A percentile compares a stretch with the other conserved stretches of the same genome.
phyloP scores from a whole-genome alignment of 2,888 invertebrate species.

The Tanypteryx hageni region DNA sequence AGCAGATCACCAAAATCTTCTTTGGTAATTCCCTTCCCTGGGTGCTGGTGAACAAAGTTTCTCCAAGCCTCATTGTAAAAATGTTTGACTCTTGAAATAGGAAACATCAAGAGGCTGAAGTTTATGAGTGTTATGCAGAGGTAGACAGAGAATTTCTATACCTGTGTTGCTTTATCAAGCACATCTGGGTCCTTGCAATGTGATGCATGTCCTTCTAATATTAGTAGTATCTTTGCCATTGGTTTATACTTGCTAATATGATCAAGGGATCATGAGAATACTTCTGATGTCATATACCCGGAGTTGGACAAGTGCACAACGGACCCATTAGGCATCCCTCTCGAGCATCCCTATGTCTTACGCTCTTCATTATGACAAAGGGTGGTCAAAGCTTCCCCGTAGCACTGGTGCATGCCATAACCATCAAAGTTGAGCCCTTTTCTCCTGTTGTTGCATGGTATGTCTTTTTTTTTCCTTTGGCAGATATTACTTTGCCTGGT shows the following conservation, averaged over 20 bases:
- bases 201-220: neutral
- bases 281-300: neutral
- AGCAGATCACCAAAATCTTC: neutral
- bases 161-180: neutral
- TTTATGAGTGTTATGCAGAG: neutral
- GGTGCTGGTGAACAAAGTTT: neutral
- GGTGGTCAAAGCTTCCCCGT: neutral
- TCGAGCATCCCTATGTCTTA: neutral
- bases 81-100: neutral
- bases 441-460: neutral
- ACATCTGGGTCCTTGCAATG: neutral
- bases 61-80: neutral
- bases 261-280: neutral
- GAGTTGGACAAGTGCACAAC: neutral
- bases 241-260: neutral
- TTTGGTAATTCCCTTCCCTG: slow-evolving; percentile 15
- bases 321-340: neutral
- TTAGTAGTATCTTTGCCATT: neutral
- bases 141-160: neutral
- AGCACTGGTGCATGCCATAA: neutral
- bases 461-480: neutral
- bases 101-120: neutral
- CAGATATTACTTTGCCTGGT: neutral
- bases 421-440: neutral
- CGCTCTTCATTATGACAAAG: slow-evolving; percentile 1